These are phyloP conservation scores for Samia ricini DNA, from an alignment of 1,140 invertebrate species.

Conservation along the genomic window DNA sequence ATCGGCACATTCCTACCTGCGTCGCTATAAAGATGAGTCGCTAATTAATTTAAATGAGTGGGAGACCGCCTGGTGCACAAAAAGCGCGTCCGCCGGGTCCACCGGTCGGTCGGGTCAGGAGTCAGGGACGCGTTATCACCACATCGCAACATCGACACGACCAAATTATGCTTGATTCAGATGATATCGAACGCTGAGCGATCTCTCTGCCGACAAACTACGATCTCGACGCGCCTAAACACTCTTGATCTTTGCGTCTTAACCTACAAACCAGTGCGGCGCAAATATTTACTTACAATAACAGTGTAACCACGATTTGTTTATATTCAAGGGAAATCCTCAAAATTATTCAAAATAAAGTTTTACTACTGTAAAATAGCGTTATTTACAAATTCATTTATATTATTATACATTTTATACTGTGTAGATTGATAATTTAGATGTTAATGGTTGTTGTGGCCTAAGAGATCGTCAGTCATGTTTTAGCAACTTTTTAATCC, in stretches of 20 bases:
- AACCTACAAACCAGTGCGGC: not conserved
- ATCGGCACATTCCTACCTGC: slow-evolving; percentile 43
- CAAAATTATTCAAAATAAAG: not conserved
- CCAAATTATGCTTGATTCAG: slow-evolving; percentile 38
- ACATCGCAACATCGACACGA: slow-evolving; percentile 22
- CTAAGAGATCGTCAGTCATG: too few relatives aligned
- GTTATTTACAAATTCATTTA: too few relatives aligned
- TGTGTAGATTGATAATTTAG: too few relatives aligned
- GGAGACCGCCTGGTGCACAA: slow-evolving; percentile 30
- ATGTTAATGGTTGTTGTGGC: too few relatives aligned
- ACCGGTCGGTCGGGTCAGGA: slow-evolving; percentile 9
- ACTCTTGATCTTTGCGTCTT: slow-evolving; percentile 15
- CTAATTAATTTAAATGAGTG: slow-evolving; percentile 60
- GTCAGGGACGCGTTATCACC: slow-evolving; percentile 19
- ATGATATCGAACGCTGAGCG: slow-evolving; percentile 31
- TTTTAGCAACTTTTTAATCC: too few relatives aligned
- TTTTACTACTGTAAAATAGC: too few relatives aligned
- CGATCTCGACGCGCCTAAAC: not conserved
- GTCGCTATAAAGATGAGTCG: slow-evolving; percentile 37
- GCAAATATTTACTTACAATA: not conserved
- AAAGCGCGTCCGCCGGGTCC: slow-evolving; percentile 15
- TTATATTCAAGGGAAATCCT: not conserved
- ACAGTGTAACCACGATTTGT: not conserved
- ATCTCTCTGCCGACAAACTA: slow-evolving; percentile 11
- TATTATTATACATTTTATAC: too few relatives aligned